Conservation (phyloP, 2,113 vertebrate genomes). For the Steatornis caripensis region DNA sequence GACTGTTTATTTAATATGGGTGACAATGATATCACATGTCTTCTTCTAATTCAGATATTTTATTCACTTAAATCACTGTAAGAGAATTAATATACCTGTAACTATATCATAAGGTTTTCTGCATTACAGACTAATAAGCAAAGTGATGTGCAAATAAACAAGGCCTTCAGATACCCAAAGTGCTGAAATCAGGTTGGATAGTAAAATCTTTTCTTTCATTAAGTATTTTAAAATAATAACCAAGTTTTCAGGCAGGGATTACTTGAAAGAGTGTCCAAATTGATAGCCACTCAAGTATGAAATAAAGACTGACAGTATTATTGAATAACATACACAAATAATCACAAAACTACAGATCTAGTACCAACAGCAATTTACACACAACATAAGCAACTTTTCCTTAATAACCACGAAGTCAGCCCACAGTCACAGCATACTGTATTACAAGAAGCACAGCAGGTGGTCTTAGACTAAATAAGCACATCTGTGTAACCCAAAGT, state of each 20-base stretch:
- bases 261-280: not conserved
- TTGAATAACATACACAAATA: not conserved
- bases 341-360: not conserved
- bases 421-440: not conserved
- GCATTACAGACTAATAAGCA: not conserved
- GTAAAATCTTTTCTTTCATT: not conserved
- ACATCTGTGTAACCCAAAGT: not conserved
- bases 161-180: not conserved
- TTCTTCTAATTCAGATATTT: not conserved
- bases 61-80: not conserved
- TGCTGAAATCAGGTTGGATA: not conserved
- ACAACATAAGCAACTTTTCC: not conserved
- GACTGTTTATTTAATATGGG: not conserved
- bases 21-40: not conserved
- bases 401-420: not conserved
- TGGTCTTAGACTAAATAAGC: not conserved
- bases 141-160: not conserved
- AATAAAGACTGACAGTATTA: not conserved
- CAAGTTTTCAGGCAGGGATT: not conserved
- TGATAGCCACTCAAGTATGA: not conserved
- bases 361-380: not conserved
- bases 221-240: not conserved
- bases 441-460: not conserved
- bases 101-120: not conserved
- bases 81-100: not conserved